Conservation (phyloP, 2,888 invertebrate species). For the Cecidostiba fungosa region DNA sequence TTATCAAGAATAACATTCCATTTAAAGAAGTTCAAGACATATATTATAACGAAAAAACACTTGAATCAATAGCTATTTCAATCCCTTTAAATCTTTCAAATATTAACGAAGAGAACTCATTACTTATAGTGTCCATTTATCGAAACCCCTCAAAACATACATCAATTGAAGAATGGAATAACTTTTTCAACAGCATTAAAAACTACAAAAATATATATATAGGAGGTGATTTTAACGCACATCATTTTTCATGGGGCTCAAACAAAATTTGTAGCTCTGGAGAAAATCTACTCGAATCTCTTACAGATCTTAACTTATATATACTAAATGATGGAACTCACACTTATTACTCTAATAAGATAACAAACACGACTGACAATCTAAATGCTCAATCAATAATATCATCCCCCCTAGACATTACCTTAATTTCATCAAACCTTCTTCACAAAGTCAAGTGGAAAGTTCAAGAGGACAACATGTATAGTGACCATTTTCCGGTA, state of each 20-base stretch:
- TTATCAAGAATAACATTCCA: constrained; percentile 22
- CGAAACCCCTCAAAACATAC: background rate
- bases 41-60: background rate
- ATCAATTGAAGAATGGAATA: background rate
- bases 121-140: background rate
- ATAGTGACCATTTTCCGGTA: constrained; percentile 34
- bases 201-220: constrained; percentile 13
- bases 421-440: background rate
- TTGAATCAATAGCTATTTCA: constrained; percentile 28
- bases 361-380: too few species aligned
- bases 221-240: constrained; percentile 30
- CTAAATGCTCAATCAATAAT: background rate
- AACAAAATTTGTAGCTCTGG: background rate
- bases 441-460: background rate
- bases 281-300: background rate
- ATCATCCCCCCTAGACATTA: constrained; percentile 24
- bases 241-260: constrained; percentile 10
- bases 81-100: background rate
- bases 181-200: background rate
- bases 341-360: background rate
- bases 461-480: background rate
- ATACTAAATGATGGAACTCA: constrained; percentile 19
- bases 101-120: background rate
- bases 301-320: background rate
- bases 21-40: background rate